Base-by-base conservation (phyloP, 2,797 vertebrate genomes). In the Eupleurogrammus muticus region DNA sequence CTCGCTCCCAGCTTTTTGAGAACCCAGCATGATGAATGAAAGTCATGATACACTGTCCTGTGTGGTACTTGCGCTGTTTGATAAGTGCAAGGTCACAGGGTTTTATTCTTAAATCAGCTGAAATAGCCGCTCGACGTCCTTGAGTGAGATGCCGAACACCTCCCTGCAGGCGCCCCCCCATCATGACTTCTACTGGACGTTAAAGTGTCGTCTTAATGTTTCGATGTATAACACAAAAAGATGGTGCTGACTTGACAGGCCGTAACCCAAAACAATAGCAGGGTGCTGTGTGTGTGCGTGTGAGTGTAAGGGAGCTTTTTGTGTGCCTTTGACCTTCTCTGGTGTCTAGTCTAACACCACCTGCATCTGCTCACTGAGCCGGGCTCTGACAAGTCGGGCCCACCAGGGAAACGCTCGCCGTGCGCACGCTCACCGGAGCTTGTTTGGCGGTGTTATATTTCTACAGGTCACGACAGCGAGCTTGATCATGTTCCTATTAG, bases 391-490 rank as follows among this genome's bases (percentile, higher is more conserved):
- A 76, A 73, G 64, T 63, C 71, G 1, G 74, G 50, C 71, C 82
- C 70, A 78, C 77, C 55, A 50, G 75, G 75, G 83, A 77, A 64
- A 75, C 69, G 19, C 64, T 70, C 24, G 0, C 54, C 20, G 53
- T 24, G 66, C 58, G 62, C 60, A 35, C 8, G 59, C 70, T 35
- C 52, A 59, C 71, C 70, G 77, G 64, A 75, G 77, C 75, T 54
- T 66, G 81, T 85, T 86, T 63, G 35, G 75, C 79, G 75, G 75
- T 61, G 11, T 76, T 70, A 42, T 67, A 49, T 77, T 79, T 79
- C 86, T 72, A 44, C 86, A 84, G 85, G 84, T 87, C 83, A 61
- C 60, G 56, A 86, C 85, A 80, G 79, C 55, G 65, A 73, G 79
- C 71, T 57, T 2, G 54, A 77, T 87, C 77, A 5, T 66, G 70